Base-by-base conservation (phyloP, 1,140 invertebrate species). In the Plutomurus gul region DNA sequence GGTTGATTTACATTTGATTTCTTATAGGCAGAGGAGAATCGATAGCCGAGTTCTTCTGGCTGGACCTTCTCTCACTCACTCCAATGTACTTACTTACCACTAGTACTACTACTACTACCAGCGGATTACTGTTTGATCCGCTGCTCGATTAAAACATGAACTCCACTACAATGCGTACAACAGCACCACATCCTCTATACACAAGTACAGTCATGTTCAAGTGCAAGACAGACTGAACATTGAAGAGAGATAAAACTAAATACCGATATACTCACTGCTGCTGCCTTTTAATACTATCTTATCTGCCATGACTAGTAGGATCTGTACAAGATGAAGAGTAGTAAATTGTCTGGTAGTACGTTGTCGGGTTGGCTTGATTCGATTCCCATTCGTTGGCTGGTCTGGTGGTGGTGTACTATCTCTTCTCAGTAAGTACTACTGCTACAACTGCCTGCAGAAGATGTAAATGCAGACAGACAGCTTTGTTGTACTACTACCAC, bases 1-100 rank as follows among this genome's bases (percentile, higher is more conserved):
- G 56, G 56, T 65, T 65, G 56, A 65, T 65, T 65, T 65, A 16
- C 56, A 65, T 65, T 65, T 65, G 56, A 65, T 30, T 65, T 65
- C 47, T 65, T 65, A n/a, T n/a, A n/a, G 56, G 56, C 30, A 3
- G 30, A 65, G 27, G 30, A 33, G 56, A 65, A 65, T 65, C 56
- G 30, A 65, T 65, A 65, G 36, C 25, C 7, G n/a, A 30, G 39
- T 4, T n/a, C 2, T 43, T 43, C n/a, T 43, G 47, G 47, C 25
- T 18, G 20, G 46, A 13, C 16, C 16, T 13, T 13, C 4, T 13
- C 56, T n/a, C n/a, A n/a, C n/a, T n/a, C 30, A 65, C 30, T 65
- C 10, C 39, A 43, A 13, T 43, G 39, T 10, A 43, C 7, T 43
- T 13, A n/a, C 11, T 7, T 13, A 10, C 11, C 39, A 8, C n/a